Evolutionary conservation across 2,888 invertebrate genomes (phyloP).

Genomic region (Pediacus dermestoides): DNA sequence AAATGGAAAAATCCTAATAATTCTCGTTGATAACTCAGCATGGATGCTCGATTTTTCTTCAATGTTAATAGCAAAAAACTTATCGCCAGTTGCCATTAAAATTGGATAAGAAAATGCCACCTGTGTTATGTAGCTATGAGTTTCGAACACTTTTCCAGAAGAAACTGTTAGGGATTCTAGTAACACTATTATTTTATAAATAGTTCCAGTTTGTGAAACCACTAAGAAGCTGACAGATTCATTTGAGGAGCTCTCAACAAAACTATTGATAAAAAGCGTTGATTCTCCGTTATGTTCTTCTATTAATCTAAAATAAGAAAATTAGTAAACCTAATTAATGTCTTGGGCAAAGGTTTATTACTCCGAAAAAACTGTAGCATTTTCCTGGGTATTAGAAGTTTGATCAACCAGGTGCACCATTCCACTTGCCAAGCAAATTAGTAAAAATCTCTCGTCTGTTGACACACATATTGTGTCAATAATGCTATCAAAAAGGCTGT

Average conservation of each 20-base stretch:
- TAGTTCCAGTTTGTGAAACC: slow-evolving; percentile 7
- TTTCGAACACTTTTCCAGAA: slow-evolving; percentile 22
- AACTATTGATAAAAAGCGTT: slow-evolving; percentile 7
- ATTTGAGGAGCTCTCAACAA: slow-evolving; percentile 5
- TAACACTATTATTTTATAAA: slow-evolving; percentile 7
- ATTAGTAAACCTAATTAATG: too few relatives aligned
- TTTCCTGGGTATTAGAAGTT: too few relatives aligned
- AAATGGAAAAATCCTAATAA: too few relatives aligned
- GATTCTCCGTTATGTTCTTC: too few relatives aligned
- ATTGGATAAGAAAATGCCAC: slow-evolving; percentile 21
- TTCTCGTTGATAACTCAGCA: too few relatives aligned
- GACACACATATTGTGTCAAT: slow-evolving; percentile 22
- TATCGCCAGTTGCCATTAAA: slow-evolving; percentile 20
- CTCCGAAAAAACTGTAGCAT: too few relatives aligned
- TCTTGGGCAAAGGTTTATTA: too few relatives aligned
- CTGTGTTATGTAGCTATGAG: slow-evolving; percentile 14
- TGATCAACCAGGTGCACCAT: slow-evolving; percentile 20
- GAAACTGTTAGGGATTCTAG: slow-evolving; percentile 9
- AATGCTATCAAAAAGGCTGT: slow-evolving; percentile 16
- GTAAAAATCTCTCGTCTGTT: slow-evolving; percentile 13
- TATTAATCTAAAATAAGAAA: too few relatives aligned
- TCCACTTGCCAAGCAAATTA: slow-evolving; percentile 24
- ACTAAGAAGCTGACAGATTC: slow-evolving; percentile 8
- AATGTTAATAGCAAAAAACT: slow-evolving; percentile 20
- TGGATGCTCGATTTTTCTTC: slow-evolving; percentile 11